Conservation (phyloP, 2,113 vertebrate species). For the Mellivora capensis region DNA sequence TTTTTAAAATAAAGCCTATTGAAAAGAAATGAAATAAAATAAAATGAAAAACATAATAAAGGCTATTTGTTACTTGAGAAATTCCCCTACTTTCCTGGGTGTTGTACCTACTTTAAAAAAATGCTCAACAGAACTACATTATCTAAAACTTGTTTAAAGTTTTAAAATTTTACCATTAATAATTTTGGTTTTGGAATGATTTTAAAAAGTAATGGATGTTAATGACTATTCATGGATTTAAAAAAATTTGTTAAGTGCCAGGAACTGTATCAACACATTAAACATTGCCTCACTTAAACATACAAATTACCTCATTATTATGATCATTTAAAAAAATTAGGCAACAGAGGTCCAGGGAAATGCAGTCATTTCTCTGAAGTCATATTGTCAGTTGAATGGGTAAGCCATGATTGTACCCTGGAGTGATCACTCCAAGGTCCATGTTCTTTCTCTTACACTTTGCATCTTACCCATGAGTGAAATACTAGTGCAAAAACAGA, state of each 20-base stretch:
- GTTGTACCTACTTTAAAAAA: neutral
- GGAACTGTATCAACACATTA: neutral
- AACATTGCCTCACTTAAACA: neutral
- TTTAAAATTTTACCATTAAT: neutral
- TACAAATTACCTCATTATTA: neutral
- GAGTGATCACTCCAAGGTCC: neutral
- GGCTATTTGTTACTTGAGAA: neutral
- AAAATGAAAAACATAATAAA: neutral
- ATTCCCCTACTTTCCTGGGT: neutral
- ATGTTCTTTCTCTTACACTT: neutral
- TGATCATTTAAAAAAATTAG: neutral
- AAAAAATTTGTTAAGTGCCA: neutral
- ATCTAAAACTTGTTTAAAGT: neutral
- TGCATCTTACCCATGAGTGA: neutral
- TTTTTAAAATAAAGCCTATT: neutral
- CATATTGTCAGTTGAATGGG: neutral
- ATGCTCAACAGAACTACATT: neutral
- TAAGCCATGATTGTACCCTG: neutral
- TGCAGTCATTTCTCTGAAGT: neutral
- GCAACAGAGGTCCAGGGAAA: neutral
- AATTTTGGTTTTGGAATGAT: neutral
- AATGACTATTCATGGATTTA: neutral
- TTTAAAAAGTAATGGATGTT: neutral
- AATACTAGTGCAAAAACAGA: neutral
- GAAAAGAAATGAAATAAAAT: too few species aligned